Evolutionary conservation across 1,140 invertebrate genomes (phyloP).

Genomic region (Drosophila watanabei): DNA sequence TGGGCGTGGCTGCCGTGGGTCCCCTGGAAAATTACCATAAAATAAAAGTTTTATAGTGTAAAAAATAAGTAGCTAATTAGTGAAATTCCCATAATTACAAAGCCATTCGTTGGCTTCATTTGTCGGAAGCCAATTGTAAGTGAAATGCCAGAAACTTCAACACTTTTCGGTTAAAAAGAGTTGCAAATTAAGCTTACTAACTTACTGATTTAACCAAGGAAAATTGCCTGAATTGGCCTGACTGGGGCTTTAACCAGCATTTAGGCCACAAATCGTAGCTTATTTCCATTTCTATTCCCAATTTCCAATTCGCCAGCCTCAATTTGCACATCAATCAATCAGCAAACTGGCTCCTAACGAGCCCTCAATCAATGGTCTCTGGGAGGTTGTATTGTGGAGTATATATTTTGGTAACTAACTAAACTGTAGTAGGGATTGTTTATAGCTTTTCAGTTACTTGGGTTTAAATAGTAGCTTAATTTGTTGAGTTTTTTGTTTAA

Average conservation of each 20-base stretch:
- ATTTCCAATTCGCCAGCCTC: conserved; percentile 28
- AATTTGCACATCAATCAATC: conserved; percentile 36
- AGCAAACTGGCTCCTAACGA: neutral
- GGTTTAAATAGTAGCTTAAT: neutral
- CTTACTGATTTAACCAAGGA: conserved; percentile 5
- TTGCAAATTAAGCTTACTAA: conserved; percentile 1
- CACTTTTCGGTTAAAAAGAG: conserved; percentile 24
- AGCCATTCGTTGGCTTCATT: conserved; percentile 41
- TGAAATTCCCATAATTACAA: conserved; percentile 36
- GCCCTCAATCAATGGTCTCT: conserved; percentile 14
- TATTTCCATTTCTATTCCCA: conserved; percentile 40
- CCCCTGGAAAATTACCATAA: conserved; percentile 19
- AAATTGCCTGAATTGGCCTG: neutral
- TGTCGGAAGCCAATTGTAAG: conserved; percentile 74
- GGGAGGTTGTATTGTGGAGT: neutral
- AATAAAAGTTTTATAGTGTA: neutral
- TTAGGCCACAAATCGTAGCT: conserved; percentile 21
- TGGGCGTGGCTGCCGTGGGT: conserved; percentile 49
- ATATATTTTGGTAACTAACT: conserved; percentile 2
- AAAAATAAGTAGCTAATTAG: conserved; percentile 23
- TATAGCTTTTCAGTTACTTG: neutral
- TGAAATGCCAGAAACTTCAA: conserved; percentile 68
- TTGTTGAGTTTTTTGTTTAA: neutral
- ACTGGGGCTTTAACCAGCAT: conserved; percentile 6
- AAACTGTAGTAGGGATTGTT: neutral